Evolutionary conservation across 1,140 invertebrate genomes (phyloP), one percentile per base, ranked within the genome.

Genomic region (Aphidius ervi): DNA sequence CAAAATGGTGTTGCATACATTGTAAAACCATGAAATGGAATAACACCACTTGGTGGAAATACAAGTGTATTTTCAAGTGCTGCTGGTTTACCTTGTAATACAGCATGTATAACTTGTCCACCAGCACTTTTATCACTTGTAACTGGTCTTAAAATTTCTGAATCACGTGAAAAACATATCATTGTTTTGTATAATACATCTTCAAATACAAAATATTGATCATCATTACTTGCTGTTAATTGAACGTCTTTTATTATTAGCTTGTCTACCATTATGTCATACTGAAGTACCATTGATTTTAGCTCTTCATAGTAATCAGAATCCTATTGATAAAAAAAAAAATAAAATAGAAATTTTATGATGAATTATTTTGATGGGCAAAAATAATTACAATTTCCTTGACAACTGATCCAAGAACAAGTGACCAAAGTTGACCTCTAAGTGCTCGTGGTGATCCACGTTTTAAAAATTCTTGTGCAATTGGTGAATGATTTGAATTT

Each of bases 121-220:
- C 78, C 76, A 9, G 76, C 76, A 64, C 77, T 79, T 64, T 71
- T 71, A 41, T 78, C 77, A 1, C 84, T 86, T 41, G 84, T 84
- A 58, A 88, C 84, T 0, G 87, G 83, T 55, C 81, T 86, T 61
- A 94, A 79, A 9, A 97, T 85, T 68, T 89, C 87, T 0, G 88
- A 86, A 76, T 98, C 95, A 59, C 95, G 84, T 10, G 92, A 95
- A 78, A 98, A 97, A 68, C 93, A 95, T 37, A 98, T 74, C 83
- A 98, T 86, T 73, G 92, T 93, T 83, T 97, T 94, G 77, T 97
- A 96, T 0, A 98, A 80, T 46, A 95, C 86, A 78, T 98, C 95
- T 82, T 97, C 95, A 78, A 97, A 98, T 0, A 98, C 94, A 80
- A 98, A 98, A 75, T 98, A 97, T 72, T 97, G 94, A 74, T 98